phyloP scores from a whole-genome alignment of 2,888 invertebrate species.

The Cartodere bifasciata region DNA sequence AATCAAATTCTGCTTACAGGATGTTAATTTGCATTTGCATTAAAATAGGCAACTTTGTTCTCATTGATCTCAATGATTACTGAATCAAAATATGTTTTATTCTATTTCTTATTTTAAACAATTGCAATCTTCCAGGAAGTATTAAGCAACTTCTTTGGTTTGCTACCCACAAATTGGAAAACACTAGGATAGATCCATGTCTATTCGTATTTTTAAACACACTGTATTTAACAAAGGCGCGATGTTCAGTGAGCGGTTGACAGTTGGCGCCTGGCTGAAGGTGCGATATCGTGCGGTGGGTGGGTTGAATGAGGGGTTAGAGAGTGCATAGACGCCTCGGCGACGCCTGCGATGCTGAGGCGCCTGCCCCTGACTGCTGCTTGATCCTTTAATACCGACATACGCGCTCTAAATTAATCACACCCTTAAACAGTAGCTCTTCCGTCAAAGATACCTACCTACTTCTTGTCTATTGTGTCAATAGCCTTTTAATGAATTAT shows the following conservation, averaged over 20 bases:
- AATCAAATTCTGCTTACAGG: too few relatives aligned
- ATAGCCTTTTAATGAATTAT: slow-evolving; percentile 31
- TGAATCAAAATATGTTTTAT: too few relatives aligned
- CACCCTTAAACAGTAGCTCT: slow-evolving; percentile 18
- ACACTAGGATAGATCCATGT: too few relatives aligned
- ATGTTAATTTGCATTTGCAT: too few relatives aligned
- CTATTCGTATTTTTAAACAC: too few relatives aligned
- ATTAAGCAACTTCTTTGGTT: too few relatives aligned
- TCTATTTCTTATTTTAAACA: too few relatives aligned
- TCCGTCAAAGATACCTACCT: slow-evolving; percentile 16
- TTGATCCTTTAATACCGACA: slow-evolving; percentile 37
- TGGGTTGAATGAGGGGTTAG: slow-evolving; percentile 23
- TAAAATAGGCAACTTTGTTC: too few relatives aligned
- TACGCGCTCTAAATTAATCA: slow-evolving; percentile 37
- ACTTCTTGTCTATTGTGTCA: slow-evolving; percentile 27
- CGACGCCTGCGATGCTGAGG: slow-evolving; percentile 34
- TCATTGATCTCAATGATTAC: too few relatives aligned
- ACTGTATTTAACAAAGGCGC: too few relatives aligned
- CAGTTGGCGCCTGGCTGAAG: slow-evolving; percentile 22
- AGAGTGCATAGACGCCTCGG: slow-evolving; percentile 21
- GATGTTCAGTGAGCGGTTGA: slow-evolving; percentile 18
- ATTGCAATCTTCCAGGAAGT: too few relatives aligned
- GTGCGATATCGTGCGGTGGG: slow-evolving; percentile 18
- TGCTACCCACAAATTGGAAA: too few relatives aligned
- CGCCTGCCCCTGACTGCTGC: slow-evolving; percentile 34